These are phyloP conservation scores for Tupiocoris notatus DNA, from an alignment of 2,888 invertebrate species.

Conservation along the genomic window DNA sequence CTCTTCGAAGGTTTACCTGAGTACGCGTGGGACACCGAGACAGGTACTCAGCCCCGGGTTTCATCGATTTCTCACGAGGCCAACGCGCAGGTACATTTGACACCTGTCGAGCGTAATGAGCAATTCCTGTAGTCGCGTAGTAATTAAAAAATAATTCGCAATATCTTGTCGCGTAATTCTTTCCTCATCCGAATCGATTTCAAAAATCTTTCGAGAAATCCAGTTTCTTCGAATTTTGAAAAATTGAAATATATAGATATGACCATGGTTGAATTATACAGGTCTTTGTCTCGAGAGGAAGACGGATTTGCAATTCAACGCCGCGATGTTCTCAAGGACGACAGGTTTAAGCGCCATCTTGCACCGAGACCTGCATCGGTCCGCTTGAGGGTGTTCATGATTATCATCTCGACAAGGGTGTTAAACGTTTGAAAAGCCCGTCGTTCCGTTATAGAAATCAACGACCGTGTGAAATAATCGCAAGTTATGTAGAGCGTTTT, in stretches of 20 bases:
- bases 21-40: neutral
- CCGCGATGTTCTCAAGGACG: conserved; percentile 8
- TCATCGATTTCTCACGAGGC: neutral
- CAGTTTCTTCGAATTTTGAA: too few species aligned
- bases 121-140: too few species aligned
- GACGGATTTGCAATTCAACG: conserved; percentile 30
- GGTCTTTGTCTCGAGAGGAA: too few species aligned
- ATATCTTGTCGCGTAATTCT: too few species aligned
- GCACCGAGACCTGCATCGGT: conserved; percentile 5
- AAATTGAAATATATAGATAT: too few species aligned
- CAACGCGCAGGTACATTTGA: neutral
- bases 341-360: conserved; percentile 27
- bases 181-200: too few species aligned
- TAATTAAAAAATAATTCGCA: too few species aligned
- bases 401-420: neutral
- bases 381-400: neutral
- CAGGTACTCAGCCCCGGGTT: neutral
- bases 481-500: too few species aligned
- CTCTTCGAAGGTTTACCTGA: neutral
- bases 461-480: too few species aligned
- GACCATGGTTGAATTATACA: too few species aligned
- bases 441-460: neutral
- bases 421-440: neutral
- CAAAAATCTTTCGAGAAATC: too few species aligned
- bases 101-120: too few species aligned